A percentile compares a stretch with the other conserved stretches of the same genome.
Evolutionary conservation across 2,113 vertebrate species (phyloP).

Genomic region (Atractosteus spatula): DNA sequence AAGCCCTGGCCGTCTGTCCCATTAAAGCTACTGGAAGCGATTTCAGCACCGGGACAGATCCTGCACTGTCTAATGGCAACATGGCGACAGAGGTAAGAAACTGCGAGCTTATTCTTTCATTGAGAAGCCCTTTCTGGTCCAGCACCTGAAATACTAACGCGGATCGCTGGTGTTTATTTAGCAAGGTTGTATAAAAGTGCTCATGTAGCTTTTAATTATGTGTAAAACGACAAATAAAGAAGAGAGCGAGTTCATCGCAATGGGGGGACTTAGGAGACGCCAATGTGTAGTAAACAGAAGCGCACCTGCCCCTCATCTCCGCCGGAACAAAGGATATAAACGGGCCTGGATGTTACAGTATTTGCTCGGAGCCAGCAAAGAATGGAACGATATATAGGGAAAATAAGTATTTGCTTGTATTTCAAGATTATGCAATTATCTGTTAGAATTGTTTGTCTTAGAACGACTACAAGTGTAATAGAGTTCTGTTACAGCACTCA

Average conservation of each 20-base stretch:
- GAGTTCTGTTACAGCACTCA: too few relatives aligned
- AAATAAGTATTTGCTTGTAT: too few relatives aligned
- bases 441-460: too few relatives aligned
- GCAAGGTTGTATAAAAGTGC: too few relatives aligned
- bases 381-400: too few relatives aligned
- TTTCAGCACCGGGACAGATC: conserved; percentile 14
- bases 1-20: neutral
- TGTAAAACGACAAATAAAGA: neutral
- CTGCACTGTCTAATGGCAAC: conserved; percentile 1
- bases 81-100: conserved; percentile 11
- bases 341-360: neutral
- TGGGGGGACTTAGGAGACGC: neutral
- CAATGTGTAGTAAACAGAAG: neutral
- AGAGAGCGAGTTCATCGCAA: neutral
- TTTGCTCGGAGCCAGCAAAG: neutral
- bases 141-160: too few relatives aligned
- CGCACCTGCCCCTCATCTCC: conserved; percentile 3
- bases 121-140: neutral
- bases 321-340: neutral
- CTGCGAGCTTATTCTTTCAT: neutral
- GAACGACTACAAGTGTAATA: too few relatives aligned
- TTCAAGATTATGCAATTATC: too few relatives aligned
- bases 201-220: neutral
- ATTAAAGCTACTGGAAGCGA: neutral
- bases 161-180: too few relatives aligned